Evolutionary conservation across 2,888 invertebrate species (phyloP).

Genomic region (Agriopis aurantiaria): DNA sequence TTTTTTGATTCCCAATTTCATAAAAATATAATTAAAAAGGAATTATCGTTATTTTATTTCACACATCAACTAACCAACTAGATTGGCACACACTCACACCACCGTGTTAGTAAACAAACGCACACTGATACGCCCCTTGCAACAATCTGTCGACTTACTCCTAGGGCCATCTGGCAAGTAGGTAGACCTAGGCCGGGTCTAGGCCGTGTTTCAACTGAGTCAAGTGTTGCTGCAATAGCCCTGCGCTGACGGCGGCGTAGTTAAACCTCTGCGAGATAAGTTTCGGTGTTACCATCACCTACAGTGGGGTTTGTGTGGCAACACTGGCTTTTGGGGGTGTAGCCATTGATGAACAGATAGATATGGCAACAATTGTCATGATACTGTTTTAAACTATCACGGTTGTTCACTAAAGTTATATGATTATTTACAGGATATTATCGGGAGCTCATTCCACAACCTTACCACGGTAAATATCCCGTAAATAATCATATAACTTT

Average conservation of each 20-base stretch:
- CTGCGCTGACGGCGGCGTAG: slow-evolving; percentile 84
- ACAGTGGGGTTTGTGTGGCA: slow-evolving; percentile 60
- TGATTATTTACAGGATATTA: no score
- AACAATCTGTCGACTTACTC: slow-evolving; percentile 75
- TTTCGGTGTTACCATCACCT: slow-evolving; percentile 80
- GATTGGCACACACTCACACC: slow-evolving; percentile 38
- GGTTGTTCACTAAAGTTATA: no score
- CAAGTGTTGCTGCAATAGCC: slow-evolving; percentile 84
- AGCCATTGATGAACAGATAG: slow-evolving; percentile 4
- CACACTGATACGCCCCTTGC: slow-evolving; percentile 70
- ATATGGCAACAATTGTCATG: slow-evolving; percentile 26
- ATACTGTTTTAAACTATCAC: no score
- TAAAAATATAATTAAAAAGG: no score
- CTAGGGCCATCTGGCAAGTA: slow-evolving; percentile 57
- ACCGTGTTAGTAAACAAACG: slow-evolving; percentile 52
- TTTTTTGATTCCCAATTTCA: no score
- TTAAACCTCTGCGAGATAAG: slow-evolving; percentile 85
- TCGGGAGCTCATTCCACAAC: no score
- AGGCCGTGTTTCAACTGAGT: slow-evolving; percentile 79
- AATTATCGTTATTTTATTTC: slow-evolving; percentile 3
- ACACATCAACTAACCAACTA: slow-evolving; percentile 39
- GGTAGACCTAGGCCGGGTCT: slow-evolving; percentile 68
- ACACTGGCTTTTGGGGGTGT: slow-evolving; percentile 49
- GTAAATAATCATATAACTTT: no score
- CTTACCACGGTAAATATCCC: no score